phyloP scores from a whole-genome alignment of 1,140 invertebrate genomes.

The Drosophila parabipectinata region DNA sequence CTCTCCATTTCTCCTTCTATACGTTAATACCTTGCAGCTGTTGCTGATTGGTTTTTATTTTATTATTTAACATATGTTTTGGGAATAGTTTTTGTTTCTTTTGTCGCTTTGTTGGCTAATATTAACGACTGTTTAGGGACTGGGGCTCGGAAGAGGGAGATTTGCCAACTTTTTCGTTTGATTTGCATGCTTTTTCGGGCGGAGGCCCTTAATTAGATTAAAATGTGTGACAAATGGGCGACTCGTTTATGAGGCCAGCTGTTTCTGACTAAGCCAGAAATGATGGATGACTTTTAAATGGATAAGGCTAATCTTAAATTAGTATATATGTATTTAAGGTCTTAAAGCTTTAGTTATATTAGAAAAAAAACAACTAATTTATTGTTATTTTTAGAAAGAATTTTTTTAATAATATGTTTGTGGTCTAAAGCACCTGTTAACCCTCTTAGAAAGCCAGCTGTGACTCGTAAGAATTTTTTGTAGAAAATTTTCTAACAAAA shows the following conservation, averaged over 20 bases:
- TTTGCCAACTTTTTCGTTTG: conserved; percentile 52
- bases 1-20: not conserved
- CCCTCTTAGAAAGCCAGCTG: conserved; percentile 5
- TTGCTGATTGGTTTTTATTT: conserved; percentile 74
- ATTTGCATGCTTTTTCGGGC: conserved; percentile 38
- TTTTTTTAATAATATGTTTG: conserved; percentile 19
- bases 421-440: conserved; percentile 27
- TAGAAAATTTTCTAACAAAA: conserved; percentile 11
- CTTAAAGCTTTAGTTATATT: not conserved
- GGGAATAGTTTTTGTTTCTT: conserved; percentile 54
- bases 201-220: conserved; percentile 49
- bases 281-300: conserved; percentile 45
- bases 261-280: conserved; percentile 40
- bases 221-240: conserved; percentile 59
- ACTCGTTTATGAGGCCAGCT: conserved; percentile 36
- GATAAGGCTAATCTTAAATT: not conserved
- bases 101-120: conserved; percentile 50
- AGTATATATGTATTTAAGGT: not conserved
- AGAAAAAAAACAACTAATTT: not conserved
- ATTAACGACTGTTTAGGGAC: conserved; percentile 56
- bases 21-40: conserved; percentile 63
- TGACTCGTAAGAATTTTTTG: conserved; percentile 3
- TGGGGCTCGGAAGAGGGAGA: conserved; percentile 8
- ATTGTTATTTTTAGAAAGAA: conserved; percentile 1
- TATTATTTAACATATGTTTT: conserved; percentile 75